Conservation (phyloP, 2,113 vertebrate genomes). For the Sorex fumeus region DNA sequence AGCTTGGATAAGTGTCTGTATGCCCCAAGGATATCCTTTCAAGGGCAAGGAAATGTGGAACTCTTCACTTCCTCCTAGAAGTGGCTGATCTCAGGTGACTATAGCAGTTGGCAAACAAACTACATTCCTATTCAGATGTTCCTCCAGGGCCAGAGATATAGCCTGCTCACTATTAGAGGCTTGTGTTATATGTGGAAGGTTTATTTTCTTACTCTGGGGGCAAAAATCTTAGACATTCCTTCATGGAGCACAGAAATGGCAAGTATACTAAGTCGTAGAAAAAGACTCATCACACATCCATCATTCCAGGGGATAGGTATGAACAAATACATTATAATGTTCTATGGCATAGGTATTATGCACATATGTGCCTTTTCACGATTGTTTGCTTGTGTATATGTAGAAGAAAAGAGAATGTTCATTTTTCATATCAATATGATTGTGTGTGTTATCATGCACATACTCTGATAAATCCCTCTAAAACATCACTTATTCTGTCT, state of each 20-base stretch:
- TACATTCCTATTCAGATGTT: conserved; percentile 66
- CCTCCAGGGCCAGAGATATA: conserved; percentile 34
- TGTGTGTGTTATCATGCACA: no score
- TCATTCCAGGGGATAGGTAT: conserved; percentile 9
- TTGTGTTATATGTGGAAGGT: no score
- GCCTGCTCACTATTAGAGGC: no score
- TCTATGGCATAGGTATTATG: not conserved
- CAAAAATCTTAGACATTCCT: conserved; percentile 47
- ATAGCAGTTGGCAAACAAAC: conserved; percentile 70
- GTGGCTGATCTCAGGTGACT: not conserved
- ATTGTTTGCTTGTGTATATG: not conserved
- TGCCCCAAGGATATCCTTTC: not conserved
- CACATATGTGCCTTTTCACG: not conserved
- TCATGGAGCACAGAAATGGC: not conserved
- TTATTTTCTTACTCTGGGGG: no score
- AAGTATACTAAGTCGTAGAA: conserved; percentile 4
- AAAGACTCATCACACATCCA: conserved; percentile 6
- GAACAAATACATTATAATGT: conserved; percentile 22
- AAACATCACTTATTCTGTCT: conserved; percentile 29
- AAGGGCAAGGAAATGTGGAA: not conserved
- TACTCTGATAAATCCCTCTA: not conserved
- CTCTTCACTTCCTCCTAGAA: conserved; percentile 48
- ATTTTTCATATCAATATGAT: not conserved
- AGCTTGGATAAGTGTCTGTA: not conserved
- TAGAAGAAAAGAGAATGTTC: conserved; percentile 61